Conservation (phyloP, 2,797 vertebrate species). For the Ptychobarbus kaznakovi region DNA sequence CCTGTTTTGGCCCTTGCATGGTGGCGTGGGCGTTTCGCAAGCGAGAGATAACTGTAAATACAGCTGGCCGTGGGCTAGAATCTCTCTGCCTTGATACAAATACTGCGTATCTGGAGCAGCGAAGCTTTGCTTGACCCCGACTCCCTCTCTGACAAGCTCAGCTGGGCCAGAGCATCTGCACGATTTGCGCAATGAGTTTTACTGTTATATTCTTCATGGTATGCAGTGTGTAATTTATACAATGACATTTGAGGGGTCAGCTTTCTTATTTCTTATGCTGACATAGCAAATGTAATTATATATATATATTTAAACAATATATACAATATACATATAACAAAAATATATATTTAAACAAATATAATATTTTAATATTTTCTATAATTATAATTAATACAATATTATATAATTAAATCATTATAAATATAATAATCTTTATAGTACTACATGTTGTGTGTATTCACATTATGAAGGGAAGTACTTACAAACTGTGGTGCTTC, state of each 20-base stretch:
- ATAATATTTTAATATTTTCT: too few relatives aligned
- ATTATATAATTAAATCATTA: background rate
- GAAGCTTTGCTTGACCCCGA: conserved; percentile 63
- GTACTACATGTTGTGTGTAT: too few relatives aligned
- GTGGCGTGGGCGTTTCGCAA: conserved; percentile 53
- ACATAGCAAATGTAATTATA: background rate
- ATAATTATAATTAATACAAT: background rate
- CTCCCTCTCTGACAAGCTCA: conserved; percentile 44
- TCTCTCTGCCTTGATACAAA: conserved; percentile 39
- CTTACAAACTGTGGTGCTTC: too few relatives aligned
- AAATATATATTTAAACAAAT: too few relatives aligned
- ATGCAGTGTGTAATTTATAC: background rate
- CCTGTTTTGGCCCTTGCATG: conserved; percentile 54
- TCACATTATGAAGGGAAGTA: too few relatives aligned
- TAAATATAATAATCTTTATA: background rate
- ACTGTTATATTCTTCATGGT: background rate
- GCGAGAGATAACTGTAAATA: conserved; percentile 60
- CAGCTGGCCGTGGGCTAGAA: conserved; percentile 55
- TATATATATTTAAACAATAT: background rate
- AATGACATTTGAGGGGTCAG: background rate
- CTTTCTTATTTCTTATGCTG: background rate
- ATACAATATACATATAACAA: too few relatives aligned
- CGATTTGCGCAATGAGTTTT: background rate
- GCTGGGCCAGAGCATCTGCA: conserved; percentile 64
- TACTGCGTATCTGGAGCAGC: conserved; percentile 55